Base-by-base conservation (phyloP, 1,140 invertebrate genomes). In the Phortica variegata region DNA sequence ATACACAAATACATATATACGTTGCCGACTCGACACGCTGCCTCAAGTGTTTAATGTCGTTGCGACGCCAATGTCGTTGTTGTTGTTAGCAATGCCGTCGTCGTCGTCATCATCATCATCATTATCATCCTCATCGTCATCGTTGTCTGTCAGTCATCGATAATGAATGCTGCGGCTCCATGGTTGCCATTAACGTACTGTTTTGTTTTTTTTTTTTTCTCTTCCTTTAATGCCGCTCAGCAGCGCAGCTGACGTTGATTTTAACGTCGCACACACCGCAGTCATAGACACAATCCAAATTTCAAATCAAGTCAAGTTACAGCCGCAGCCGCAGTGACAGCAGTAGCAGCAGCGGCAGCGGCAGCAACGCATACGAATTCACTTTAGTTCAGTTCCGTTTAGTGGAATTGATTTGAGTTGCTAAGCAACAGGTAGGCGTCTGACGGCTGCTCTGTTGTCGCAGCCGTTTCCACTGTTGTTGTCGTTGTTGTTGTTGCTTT, bases 231-330 rank as follows among this genome's bases (percentile, higher is more conserved):
- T 54, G 47, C 47, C 20, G 36, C 36, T 45, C 33, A 50, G 47
- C 47, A 50, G 40, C 41, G 29, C 47, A 54, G 41, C 29, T 49
- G 41, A 45, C 26, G 42, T 40, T 43, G 50, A 54, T 49, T 54
- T 47, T 42, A 41, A 50, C 51, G 20, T 36, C n/a, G n/a, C n/a
- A n/a, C n/a, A n/a, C n/a, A n/a, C n/a, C n/a, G n/a, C n/a, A n/a
- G n/a, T n/a, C n/a, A n/a, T n/a, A n/a, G n/a, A n/a, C n/a, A n/a
- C n/a, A n/a, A n/a, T n/a, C n/a, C n/a, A n/a, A n/a, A n/a, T n/a
- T n/a, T n/a, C n/a, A n/a, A n/a, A n/a, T n/a, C n/a, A n/a, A n/a
- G n/a, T n/a, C n/a, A n/a, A 29, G 12, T 29, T 6, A 12, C 26
- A 12, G 26, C 26, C 6, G 26, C 26, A 29, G 26, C 26, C 13